Conservation (phyloP, 2,797 vertebrate species). For the Malurus splendens region DNA sequence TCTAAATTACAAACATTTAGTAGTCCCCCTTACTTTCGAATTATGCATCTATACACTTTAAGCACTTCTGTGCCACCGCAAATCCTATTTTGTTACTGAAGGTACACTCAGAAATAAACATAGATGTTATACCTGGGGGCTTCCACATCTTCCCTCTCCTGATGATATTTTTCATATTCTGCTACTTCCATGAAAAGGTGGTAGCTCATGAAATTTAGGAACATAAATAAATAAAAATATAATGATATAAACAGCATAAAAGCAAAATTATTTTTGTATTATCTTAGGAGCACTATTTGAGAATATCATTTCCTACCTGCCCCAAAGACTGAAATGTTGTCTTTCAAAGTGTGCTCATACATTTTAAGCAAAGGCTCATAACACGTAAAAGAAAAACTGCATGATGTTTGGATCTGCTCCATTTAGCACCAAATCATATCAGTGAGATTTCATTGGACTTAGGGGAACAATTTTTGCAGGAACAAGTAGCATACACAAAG, state of each 20-base stretch:
- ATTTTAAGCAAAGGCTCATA: not conserved
- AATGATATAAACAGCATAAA: not conserved
- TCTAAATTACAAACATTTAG: not conserved
- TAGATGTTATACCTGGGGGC: not conserved
- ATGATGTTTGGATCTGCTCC: slow-evolving; percentile 4
- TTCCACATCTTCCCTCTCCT: not conserved
- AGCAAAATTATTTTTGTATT: not conserved
- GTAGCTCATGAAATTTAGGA: not conserved
- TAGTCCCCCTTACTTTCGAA: not conserved
- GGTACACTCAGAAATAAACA: not conserved
- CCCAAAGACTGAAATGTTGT: not conserved
- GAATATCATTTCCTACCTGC: not conserved
- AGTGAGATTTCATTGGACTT: slow-evolving; percentile 15
- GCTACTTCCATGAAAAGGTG: not conserved
- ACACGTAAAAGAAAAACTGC: not conserved
- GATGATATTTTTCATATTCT: not conserved
- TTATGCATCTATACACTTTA: not conserved
- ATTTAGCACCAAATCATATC: slow-evolving; percentile 22
- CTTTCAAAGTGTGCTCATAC: not conserved
- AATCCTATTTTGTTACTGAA: not conserved
- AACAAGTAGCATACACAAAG: not conserved
- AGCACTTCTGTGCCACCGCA: not conserved
- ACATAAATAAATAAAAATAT: not conserved
- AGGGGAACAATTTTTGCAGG: not conserved
- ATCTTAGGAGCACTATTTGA: not conserved